A percentile compares a stretch with the other conserved stretches of the same genome.
These are phyloP conservation scores for Hipposideros armiger DNA, from an alignment of 2,113 vertebrate genomes.

Conservation along the genomic window DNA sequence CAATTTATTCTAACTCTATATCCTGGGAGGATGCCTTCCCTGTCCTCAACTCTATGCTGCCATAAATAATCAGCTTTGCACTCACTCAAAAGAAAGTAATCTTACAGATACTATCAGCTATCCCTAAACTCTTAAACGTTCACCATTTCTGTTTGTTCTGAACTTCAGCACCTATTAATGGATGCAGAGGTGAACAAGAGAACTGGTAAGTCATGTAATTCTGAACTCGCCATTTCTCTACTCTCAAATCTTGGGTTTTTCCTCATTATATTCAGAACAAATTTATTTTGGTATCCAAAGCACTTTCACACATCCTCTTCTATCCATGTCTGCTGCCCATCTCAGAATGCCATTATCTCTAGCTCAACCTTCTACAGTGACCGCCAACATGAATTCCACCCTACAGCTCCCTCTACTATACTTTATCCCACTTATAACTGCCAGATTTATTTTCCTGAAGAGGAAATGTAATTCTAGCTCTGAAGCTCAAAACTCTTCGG, in stretches of 20 bases:
- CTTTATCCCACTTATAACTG: slow-evolving; percentile 9
- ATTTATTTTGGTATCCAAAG: neutral
- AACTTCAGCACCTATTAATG: neutral
- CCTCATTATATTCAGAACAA: neutral
- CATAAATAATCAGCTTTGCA: neutral
- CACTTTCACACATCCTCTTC: neutral
- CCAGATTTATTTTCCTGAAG: slow-evolving; percentile 64
- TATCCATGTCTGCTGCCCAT: neutral
- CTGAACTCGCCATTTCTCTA: neutral
- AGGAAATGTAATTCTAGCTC: slow-evolving; percentile 43
- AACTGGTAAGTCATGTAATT: slow-evolving; percentile 13
- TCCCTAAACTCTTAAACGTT: slow-evolving; percentile 3
- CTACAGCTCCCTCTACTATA: neutral
- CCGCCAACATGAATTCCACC: slow-evolving; percentile 6
- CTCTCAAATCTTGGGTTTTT: slow-evolving; percentile 1
- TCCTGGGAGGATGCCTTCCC: neutral
- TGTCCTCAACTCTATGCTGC: neutral
- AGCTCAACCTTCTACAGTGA: slow-evolving; percentile 11
- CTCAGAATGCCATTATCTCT: neutral
- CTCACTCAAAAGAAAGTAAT: neutral
- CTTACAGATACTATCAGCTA: neutral
- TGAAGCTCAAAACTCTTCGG: slow-evolving; percentile 24
- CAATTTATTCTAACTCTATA: neutral
- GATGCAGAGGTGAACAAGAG: slow-evolving; percentile 43
- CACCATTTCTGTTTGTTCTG: slow-evolving; percentile 8